Evolutionary conservation across 2,797 vertebrate genomes (phyloP).

Genomic region (Myotis findleyi): DNA sequence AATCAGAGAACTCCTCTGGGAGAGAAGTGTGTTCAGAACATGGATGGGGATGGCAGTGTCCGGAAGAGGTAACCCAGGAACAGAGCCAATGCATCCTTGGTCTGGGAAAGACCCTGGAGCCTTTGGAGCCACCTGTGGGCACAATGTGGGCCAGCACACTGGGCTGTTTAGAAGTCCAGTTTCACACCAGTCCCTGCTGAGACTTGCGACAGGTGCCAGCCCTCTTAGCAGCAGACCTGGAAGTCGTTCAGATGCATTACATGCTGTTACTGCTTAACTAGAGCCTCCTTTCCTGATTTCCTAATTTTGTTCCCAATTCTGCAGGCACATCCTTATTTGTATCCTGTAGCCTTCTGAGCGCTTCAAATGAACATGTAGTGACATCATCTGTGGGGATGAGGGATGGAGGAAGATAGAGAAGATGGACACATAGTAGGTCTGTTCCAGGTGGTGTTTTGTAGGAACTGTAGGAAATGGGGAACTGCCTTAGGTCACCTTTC

Average conservation of each 20-base stretch:
- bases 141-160: fast-evolving
- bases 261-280: not conserved
- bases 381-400: not conserved
- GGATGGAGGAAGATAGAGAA: not conserved
- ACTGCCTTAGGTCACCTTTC: not conserved
- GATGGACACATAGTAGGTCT: not conserved
- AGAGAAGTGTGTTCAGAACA: not conserved
- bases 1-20: not conserved
- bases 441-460: not conserved
- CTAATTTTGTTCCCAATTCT: not conserved
- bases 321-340: not conserved
- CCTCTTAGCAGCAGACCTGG: not conserved
- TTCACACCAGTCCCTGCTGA: not conserved
- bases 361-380: not conserved
- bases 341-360: not conserved
- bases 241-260: not conserved
- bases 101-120: not conserved
- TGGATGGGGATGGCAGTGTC: not conserved
- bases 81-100: not conserved
- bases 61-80: not conserved
- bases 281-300: not conserved
- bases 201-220: not conserved
- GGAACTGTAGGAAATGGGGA: not conserved
- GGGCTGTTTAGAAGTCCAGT: not conserved
- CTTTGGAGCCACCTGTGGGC: not conserved